Base-by-base conservation (phyloP, 2,113 vertebrate genomes). In the Ammodramus savannarum region DNA sequence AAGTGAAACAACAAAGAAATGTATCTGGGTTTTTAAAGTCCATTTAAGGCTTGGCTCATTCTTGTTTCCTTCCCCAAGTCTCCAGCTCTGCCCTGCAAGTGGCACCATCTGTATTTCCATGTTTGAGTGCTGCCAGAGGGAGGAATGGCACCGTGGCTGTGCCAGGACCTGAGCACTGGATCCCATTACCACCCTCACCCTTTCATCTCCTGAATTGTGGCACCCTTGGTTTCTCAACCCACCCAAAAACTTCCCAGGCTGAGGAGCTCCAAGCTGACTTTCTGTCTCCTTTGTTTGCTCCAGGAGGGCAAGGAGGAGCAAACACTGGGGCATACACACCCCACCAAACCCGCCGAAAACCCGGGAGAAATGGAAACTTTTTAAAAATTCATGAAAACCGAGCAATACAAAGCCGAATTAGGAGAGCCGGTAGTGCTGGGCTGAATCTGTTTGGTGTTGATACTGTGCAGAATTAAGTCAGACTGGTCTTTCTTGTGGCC, bases 371-470 rank as follows among this genome's bases (percentile, higher is more conserved):
- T 59, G 48, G 36, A 16, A 82, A 90, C 90, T 94, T 90, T 17
- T 93, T 67, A 96, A 85, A 94, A 89, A 94, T 96, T 96, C 89
- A 93, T 95, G 94, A 89, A 74, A 80, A 67, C 6, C 8, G 3
- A 69, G 32, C 79, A 59, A 65, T 11, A 95, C 85, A 93, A 96
- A 96, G 95, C 54, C 17, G 36, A 90, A 95, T 94, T 90, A 93
- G 95, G 89, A 87, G 85, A 93, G 89, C 71, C 59, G 6, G 87
- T 66, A 69, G 89, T 69, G 10, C 46, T 13, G 90, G 90, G 93
- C 86, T 87, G 94, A 84, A 91, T 88, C 96, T 97, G 97, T 97
- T 96, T 93, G 92, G 89, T 94, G 96, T 79, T 97, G 97, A 97
- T 97, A 97, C 95, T 95, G 96, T 16, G 88, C 75, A 94, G 95